Evolutionary conservation across 2,113 vertebrate species (phyloP), one percentile per base, ranked within the genome.

Genomic region (Lipophrys pholis): DNA sequence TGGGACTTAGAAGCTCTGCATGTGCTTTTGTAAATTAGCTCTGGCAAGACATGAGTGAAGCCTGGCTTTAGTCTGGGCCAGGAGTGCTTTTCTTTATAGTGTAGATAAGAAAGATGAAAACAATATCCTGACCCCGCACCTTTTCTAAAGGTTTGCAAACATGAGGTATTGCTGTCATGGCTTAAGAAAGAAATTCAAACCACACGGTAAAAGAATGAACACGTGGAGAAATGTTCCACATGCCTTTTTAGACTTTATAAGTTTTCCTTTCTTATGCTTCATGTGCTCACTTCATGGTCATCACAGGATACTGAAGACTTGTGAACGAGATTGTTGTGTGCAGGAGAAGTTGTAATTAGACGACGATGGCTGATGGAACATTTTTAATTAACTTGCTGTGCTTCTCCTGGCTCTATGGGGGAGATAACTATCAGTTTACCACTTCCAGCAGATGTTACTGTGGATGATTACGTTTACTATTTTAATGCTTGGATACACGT

Each of bases 41-140:
- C 60, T 91, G 89, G 87, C 81, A 78, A 72, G 65, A 88, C 84
- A 80, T 90, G 77, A 90, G 76, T 85, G 36, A 64, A 82, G 70
- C 51, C 76, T 17, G 78, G 50, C 46, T 75, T 74, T 68, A 72
- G 51, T 73, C 59, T 82, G 89, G 81, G 81, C 83, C 70, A 61
- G 69, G 66, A 67, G 11, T 46, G 16, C 14, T 36, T 6, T 15
- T 63, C 73, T 84, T 73, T 83, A 41, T 68, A 68, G n/a, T 49
- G 11, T 35, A 79, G 75, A 85, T 87, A 78, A 79, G 68, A 77
- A 70, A 67, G 71, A 77, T 69, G 45, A 82, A 85, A 82, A 83
- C 60, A 65, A 76, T 70, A 70, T 78, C 75, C 77, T 71, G 73
- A 82, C 70, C 15, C 48, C 38, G 61, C 86, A 76, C 74, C 71